Evolutionary conservation across 2,888 invertebrate species (phyloP), one percentile per base, ranked within the genome.

Genomic region (Tuberolachnus salignus): DNA sequence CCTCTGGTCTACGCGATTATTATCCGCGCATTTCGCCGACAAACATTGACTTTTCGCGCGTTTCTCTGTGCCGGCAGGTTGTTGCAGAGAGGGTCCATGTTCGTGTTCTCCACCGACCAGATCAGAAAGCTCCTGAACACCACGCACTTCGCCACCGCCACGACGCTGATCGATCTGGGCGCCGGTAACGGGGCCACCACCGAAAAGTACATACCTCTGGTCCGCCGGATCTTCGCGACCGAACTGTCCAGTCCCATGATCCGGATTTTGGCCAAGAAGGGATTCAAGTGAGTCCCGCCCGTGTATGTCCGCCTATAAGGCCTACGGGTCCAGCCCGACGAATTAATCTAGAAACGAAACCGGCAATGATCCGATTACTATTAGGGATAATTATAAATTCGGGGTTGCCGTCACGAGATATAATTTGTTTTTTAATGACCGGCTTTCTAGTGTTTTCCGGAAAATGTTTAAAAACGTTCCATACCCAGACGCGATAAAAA

Each of bases 171-270:
- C 26, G 83, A 84, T 66, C 78, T 84, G 74, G 98, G 98, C 67
- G 97, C 98, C 3, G 98, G 98, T 1, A 98, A 98, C 87, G 98
- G 98, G 0, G 92, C 93, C 84, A 95, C 97, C 72, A 97, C 97
- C 57, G 88, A 91, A 21, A 89, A 92, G 81, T 90, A 97, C 86
- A 90, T 92, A 0, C 88, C 89, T 72, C 89, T 93, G 81, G 95
- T 92, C 87, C 85, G 88, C 8, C 87, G 89, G 75, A 90, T 93
- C 63, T 94, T 92, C 86, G 95, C 92, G 74, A 98, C 98, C 0
- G 98, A 98, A 86, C 92, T 96, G 82, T 97, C 97, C 1, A 88
- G 89, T 75, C 91, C 93, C 67, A 98, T 98, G 98, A 89, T 92
- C 82, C 91, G 90, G 84, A 88, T 94, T 44, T 89, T 98, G 49